phyloP scores from a whole-genome alignment of 2,113 vertebrate genomes.

The Uria lomvia region DNA sequence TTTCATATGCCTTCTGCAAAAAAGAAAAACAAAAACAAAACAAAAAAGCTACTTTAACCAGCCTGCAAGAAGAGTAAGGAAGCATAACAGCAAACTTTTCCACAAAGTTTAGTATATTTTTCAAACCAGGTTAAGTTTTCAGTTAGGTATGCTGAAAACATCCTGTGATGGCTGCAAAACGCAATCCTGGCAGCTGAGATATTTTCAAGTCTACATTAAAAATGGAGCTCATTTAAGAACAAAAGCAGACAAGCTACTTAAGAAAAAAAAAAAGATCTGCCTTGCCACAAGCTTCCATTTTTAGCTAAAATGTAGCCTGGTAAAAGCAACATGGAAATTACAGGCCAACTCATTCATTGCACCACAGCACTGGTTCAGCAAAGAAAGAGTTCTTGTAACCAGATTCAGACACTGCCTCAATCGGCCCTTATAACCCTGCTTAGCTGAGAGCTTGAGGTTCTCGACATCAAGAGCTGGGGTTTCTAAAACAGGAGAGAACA shows the following conservation, averaged over 20 bases:
- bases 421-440: neutral
- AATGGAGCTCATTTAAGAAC: neutral
- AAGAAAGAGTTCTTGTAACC: neutral
- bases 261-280: neutral
- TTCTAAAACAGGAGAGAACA: conserved; percentile 1
- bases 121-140: neutral
- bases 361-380: neutral
- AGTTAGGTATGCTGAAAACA: neutral
- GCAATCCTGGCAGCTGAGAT: neutral
- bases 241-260: neutral
- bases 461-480: neutral
- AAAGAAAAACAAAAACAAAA: conserved; percentile 25
- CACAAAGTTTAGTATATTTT: neutral
- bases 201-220: neutral
- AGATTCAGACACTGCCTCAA: neutral
- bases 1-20: conserved; percentile 45
- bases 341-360: neutral
- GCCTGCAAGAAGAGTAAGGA: conserved; percentile 9
- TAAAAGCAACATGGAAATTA: conserved; percentile 43
- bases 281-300: conserved; percentile 36
- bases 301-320: conserved; percentile 38
- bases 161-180: neutral
- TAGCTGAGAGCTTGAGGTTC: neutral
- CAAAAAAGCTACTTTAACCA: conserved; percentile 28
- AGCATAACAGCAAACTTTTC: neutral